Conservation (phyloP, 2,888 invertebrate genomes). For the Zaprionus lineosus region DNA sequence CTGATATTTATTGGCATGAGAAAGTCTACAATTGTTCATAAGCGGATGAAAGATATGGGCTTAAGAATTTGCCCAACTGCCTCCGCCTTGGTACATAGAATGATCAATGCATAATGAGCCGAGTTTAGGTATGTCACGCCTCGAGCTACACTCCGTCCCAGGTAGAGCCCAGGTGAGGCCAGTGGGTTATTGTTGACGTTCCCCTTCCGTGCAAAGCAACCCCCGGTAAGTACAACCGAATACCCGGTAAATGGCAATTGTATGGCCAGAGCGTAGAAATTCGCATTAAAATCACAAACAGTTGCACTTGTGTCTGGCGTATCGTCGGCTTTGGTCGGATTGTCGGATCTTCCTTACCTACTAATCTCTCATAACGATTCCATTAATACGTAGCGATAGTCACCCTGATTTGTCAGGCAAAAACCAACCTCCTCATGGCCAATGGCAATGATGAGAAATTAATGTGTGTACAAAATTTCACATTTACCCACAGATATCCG, state of each 20-base stretch:
- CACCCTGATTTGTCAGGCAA: slow-evolving; percentile 33
- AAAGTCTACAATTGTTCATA: slow-evolving; percentile 1
- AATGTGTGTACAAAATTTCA: slow-evolving; percentile 75
- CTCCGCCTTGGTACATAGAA: too few relatives aligned
- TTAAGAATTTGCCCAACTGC: slow-evolving; percentile 17
- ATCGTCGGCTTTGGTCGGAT: slow-evolving; percentile 23
- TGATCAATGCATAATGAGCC: slow-evolving; percentile 55
- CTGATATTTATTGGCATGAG: slow-evolving; percentile 49
- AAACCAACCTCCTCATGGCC: slow-evolving; percentile 25
- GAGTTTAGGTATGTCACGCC: slow-evolving; percentile 66
- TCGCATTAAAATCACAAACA: slow-evolving; percentile 70
- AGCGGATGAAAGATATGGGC: slow-evolving; percentile 4
- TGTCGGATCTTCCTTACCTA: slow-evolving; percentile 43
- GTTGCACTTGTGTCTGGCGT: slow-evolving; percentile 67
- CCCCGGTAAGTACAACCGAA: slow-evolving; percentile 49
- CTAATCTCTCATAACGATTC: slow-evolving; percentile 73
- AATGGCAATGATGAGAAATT: slow-evolving; percentile 75
- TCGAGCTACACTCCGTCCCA: background rate
- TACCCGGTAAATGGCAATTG: slow-evolving; percentile 55
- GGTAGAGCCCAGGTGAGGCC: slow-evolving; percentile 9
- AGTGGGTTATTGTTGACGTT: slow-evolving; percentile 28
- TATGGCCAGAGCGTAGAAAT: slow-evolving; percentile 63
- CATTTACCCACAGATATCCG: slow-evolving; percentile 45
- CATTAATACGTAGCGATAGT: slow-evolving; percentile 77
- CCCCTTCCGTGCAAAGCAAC: background rate